These are phyloP conservation scores for Eubasilissa splendida DNA, from an alignment of 2,888 invertebrate genomes.

Conservation along the genomic window DNA sequence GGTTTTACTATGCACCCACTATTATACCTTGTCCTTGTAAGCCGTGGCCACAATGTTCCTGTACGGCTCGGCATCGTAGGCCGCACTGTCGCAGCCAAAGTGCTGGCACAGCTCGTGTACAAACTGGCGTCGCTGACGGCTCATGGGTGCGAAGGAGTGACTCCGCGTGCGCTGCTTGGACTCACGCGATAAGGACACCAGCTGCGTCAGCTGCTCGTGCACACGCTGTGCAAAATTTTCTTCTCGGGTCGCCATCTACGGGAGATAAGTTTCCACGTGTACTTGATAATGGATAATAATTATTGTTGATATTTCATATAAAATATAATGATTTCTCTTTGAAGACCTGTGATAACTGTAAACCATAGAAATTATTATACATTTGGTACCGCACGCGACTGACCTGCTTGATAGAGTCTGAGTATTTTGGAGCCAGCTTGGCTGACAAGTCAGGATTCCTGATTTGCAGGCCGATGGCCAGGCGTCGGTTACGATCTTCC, in stretches of 20 bases:
- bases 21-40: slow-evolving; percentile 79
- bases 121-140: slow-evolving; percentile 91
- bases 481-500: slow-evolving; percentile 88
- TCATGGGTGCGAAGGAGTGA: slow-evolving; percentile 95
- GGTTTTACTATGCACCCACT: no score
- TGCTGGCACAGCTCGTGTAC: slow-evolving; percentile 96
- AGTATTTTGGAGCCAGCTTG: slow-evolving; percentile 88
- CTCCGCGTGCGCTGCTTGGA: slow-evolving; percentile 87
- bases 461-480: slow-evolving; percentile 94
- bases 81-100: slow-evolving; percentile 94
- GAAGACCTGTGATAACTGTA: no score
- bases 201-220: slow-evolving; percentile 87
- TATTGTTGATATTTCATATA: no score
- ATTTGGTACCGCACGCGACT: neutral
- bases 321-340: no score
- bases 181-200: slow-evolving; percentile 87
- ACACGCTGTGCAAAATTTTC: slow-evolving; percentile 85
- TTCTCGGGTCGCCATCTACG: slow-evolving; percentile 84
- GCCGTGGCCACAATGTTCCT: slow-evolving; percentile 96
- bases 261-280: neutral
- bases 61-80: slow-evolving; percentile 96
- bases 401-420: slow-evolving; percentile 81
- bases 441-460: slow-evolving; percentile 89
- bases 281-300: no score
- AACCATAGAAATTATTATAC: neutral